phyloP scores from a whole-genome alignment of 2,797 vertebrate species.

The Takifugu rubripes region DNA sequence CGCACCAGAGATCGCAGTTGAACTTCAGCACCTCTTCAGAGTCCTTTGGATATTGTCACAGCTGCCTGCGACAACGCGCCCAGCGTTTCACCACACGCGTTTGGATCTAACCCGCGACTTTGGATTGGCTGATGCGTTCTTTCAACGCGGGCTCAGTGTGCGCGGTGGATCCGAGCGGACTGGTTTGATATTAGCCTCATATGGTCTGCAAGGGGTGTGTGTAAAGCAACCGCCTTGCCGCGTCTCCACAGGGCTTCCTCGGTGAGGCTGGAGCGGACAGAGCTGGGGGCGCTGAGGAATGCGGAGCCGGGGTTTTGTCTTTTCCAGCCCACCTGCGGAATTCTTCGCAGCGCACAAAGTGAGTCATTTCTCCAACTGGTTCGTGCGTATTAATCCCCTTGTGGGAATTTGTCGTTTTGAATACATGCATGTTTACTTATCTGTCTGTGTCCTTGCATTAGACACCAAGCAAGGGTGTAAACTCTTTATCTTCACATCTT shows the following conservation, averaged over 20 bases:
- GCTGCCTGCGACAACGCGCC: neutral
- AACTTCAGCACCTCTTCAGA: slow-evolving; percentile 38
- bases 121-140: neutral
- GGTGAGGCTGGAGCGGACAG: slow-evolving; percentile 39
- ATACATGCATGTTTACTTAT: neutral
- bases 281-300: slow-evolving; percentile 64
- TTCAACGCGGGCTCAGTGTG: neutral
- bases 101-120: neutral
- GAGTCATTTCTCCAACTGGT: slow-evolving; percentile 31
- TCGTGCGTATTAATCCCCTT: neutral
- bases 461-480: slow-evolving; percentile 13
- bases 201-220: slow-evolving; percentile 36
- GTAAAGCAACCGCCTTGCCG: slow-evolving; percentile 17
- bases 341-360: slow-evolving; percentile 63
- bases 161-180: slow-evolving; percentile 13
- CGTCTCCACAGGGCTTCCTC: slow-evolving; percentile 44
- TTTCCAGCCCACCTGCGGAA: slow-evolving; percentile 62
- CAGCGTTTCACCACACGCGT: neutral
- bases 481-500: slow-evolving; percentile 11
- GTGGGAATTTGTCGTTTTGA: neutral
- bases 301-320: slow-evolving; percentile 57
- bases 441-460: neutral
- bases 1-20: slow-evolving; percentile 22
- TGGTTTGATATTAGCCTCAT: neutral
- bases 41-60: slow-evolving; percentile 19